Percentiles rank a stretch among this genome's conserved stretches.
phyloP scores from a whole-genome alignment of 2,113 vertebrate species.

The Pandion haliaetus region DNA sequence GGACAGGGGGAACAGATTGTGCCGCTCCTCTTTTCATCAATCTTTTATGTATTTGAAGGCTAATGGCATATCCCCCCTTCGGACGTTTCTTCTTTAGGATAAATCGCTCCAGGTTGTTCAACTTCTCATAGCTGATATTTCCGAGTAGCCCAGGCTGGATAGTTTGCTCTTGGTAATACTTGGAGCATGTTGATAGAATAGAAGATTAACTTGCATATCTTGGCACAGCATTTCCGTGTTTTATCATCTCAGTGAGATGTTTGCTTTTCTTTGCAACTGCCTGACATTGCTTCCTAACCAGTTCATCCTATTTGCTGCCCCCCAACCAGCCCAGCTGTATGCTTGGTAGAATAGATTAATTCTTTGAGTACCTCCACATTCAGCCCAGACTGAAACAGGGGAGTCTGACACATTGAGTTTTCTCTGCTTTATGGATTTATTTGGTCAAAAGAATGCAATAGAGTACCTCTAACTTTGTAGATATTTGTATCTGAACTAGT shows the following conservation, averaged over 20 bases:
- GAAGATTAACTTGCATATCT: background rate
- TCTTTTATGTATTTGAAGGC: constrained; percentile 52
- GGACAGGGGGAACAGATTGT: constrained; percentile 48
- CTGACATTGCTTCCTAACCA: background rate
- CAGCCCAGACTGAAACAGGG: background rate
- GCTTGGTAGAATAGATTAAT: background rate
- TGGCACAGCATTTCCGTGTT: constrained; percentile 9
- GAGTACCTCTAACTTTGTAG: background rate
- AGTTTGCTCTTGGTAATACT: background rate
- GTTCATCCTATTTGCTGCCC: background rate
- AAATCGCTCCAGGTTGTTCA: constrained; percentile 26
- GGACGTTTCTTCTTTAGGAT: constrained; percentile 19
- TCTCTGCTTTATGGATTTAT: background rate
- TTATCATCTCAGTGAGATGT: constrained; percentile 2
- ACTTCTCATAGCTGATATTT: background rate
- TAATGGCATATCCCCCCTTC: constrained; percentile 30
- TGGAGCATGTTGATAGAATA: background rate
- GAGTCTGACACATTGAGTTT: background rate
- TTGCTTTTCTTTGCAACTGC: background rate
- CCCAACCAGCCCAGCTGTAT: background rate
- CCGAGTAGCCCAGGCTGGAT: background rate
- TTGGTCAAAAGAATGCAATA: background rate
- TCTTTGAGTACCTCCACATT: background rate
- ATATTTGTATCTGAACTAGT: background rate
- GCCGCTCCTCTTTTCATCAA: constrained; percentile 51